Evolutionary conservation across 1,140 invertebrate species (phyloP).

Genomic region (Belonocnema kinseyi): DNA sequence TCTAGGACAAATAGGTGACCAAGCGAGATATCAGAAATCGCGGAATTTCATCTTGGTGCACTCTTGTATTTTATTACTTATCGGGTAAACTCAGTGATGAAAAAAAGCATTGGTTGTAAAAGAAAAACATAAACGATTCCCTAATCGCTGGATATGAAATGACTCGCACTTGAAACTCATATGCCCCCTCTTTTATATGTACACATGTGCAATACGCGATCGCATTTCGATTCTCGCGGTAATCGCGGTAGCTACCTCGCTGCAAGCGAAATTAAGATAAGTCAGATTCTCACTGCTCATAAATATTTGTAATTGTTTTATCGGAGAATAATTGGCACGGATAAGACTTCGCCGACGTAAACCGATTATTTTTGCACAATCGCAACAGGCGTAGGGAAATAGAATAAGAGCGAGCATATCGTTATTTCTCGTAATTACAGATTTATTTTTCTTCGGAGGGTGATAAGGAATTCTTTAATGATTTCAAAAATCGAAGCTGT

Average conservation of each 20-base stretch:
- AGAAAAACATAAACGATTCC: conserved; percentile 11
- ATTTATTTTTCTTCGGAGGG: neutral
- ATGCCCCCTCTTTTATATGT: neutral
- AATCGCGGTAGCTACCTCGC: conserved; percentile 18
- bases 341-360: conserved; percentile 4
- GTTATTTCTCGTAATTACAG: conserved; percentile 21
- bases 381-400: conserved; percentile 5
- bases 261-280: conserved; percentile 22
- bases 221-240: neutral
- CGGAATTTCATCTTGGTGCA: conserved; percentile 1
- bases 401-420: conserved; percentile 13
- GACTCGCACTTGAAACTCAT: conserved; percentile 19
- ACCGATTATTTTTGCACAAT: conserved; percentile 17
- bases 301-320: conserved; percentile 32
- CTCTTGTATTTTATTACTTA: conserved; percentile 16
- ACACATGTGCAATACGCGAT: neutral
- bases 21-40: conserved; percentile 2
- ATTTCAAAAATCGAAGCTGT: neutral
- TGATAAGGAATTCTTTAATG: neutral
- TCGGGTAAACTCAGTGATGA: conserved; percentile 4
- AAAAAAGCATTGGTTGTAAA: neutral
- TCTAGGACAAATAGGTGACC: conserved; percentile 29
- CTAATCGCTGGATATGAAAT: conserved; percentile 23
- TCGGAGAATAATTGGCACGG: conserved; percentile 23
- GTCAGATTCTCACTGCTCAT: conserved; percentile 30